Evolutionary conservation across 2,888 invertebrate species (phyloP), one percentile per base, ranked within the genome.

Genomic region (Scrobipalpa atriplicella): DNA sequence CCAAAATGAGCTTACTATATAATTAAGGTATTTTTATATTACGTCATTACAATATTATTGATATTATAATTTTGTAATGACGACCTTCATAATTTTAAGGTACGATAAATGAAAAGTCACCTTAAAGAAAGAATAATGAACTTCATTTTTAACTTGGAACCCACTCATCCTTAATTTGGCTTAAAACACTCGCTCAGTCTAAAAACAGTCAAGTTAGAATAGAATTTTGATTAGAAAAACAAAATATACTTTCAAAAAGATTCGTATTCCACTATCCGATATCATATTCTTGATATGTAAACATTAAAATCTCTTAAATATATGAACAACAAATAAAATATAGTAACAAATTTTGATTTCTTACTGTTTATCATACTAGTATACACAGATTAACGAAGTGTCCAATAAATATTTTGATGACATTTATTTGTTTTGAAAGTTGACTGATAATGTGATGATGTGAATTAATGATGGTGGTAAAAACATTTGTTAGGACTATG

Each of bases 321-420:
- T 52, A 64, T 43, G 10, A 21, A 39, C 19, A 64, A 67, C 43
- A 67, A 62, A 38, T 9, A 66, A 47, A 66, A 29, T 41, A 39
- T 41, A 19, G 18, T 41, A 61, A 61, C 61, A 39, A 61, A 61
- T 61, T 19, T 41, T 10, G 41, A 61, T 61, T 41, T 61, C n/a
- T 10, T 61, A 16, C 47, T 16, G n/a, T n/a, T 47, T 16, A 2
- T 29, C 5, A 21, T 54, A 54, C 39, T 39, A 38, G 16, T 18
- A 60, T 60, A 60, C 18, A 39, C 10, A 60, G n/a, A 60, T 39
- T 39, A 39, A 38, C 39, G 39, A 60, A 60, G 39, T 60, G 18
- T 60, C 60, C 60, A 39, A 60, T 39, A 39, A 16, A 60, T 39
- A 60, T 39, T 60, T 39, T 39, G 39, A 60, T 38, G 16, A 16